These are phyloP conservation scores for Oncopodura yosiiana DNA, from an alignment of 1,140 invertebrate species.

Conservation along the genomic window DNA sequence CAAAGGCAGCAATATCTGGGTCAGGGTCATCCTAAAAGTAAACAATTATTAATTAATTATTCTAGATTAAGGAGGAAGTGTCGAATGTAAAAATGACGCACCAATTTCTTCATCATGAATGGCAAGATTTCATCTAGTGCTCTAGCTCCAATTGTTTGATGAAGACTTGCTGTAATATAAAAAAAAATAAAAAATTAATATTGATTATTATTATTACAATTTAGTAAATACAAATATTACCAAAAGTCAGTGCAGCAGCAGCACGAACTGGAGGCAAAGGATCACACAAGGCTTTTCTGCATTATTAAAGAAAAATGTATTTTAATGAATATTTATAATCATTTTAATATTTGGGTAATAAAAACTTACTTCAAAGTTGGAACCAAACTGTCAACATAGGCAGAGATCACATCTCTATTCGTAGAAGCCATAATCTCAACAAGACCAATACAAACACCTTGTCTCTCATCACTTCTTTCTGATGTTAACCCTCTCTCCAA, in stretches of 20 bases:
- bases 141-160: conserved; percentile 83
- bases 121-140: conserved; percentile 97
- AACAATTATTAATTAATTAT: conserved; percentile 6
- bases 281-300: conserved; percentile 80
- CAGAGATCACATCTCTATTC: conserved; percentile 84
- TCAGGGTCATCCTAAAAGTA: conserved; percentile 56
- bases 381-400: conserved; percentile 90
- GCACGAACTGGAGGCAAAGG: conserved; percentile 80
- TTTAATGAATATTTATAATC: background rate
- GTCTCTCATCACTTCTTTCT: conserved; percentile 79
- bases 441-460: conserved; percentile 95
- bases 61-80: background rate
- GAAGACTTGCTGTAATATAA: too few relatives aligned
- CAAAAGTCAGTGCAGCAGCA: conserved; percentile 93
- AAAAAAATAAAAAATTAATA: too few relatives aligned
- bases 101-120: conserved; percentile 70
- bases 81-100: conserved; percentile 35
- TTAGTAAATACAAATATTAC: too few relatives aligned
- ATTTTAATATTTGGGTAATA: background rate
- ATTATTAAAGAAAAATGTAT: background rate
- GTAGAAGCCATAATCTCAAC: conserved; percentile 97
- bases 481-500: conserved; percentile 86
- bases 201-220: too few relatives aligned
- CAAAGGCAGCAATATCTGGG: conserved; percentile 62
- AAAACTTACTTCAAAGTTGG: conserved; percentile 66